Evolutionary conservation across 2,113 vertebrate species (phyloP), one percentile per base, ranked within the genome.

Genomic region (Stigmatopora nigra): DNA sequence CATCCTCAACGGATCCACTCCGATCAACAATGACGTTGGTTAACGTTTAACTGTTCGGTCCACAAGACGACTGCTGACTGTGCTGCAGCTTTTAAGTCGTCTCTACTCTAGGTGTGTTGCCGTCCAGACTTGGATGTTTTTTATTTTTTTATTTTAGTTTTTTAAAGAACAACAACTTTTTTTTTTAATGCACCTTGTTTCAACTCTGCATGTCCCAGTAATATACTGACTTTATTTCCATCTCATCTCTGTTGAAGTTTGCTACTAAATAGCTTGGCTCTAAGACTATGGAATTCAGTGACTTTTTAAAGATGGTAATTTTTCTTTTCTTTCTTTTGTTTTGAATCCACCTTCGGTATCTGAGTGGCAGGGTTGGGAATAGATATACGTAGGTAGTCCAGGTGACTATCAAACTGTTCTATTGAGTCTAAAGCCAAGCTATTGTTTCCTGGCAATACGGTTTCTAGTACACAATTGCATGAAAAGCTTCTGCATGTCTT

Each of bases 401-500:
- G 52, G 22, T 5, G 10, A 53, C 19, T 4, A 22, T 53, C 25
- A 31, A 31, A 56, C 25, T 31, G 25, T 10, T n/a, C 13, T 19
- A 64, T 67, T 56, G 41, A 20, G 41, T 71, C 62, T 72, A 74
- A 81, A 75, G 75, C 72, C 78, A 63, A 81, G 75, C 65, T 76
- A 51, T 69, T 36, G 0, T 61, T 59, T 61, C 58, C 35, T 69
- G 63, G 73, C 64, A 64, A 71, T 73, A 78, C 76, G 77, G 67
- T 22, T 35, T 47, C 22, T 69, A 70, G 76, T 73, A 10, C 71
- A 36, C 64, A 56, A 69, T 57, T 81, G 87, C 86, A 89, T 84
- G 87, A 41, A 63, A 69, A 64, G 76, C 77, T 82, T 82, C 48
- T 86, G 89, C 89, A 90, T 89, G 90, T 77, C 74, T 65, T 59